Evolutionary conservation across 2,797 vertebrate genomes (phyloP).

Genomic region (Coregonus suidteri): DNA sequence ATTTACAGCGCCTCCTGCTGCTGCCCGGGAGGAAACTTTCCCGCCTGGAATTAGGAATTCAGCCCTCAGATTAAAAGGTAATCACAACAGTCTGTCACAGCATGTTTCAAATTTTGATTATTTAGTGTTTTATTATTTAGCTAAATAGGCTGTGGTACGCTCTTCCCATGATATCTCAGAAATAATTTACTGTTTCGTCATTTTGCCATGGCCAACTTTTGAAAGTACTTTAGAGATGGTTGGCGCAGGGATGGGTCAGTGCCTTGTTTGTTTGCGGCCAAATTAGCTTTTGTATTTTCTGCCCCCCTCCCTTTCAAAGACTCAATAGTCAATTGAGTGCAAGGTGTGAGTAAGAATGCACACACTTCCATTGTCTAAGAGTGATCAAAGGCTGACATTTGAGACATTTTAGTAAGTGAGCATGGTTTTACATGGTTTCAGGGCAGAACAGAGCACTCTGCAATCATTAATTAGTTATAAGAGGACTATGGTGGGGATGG

Average conservation of each 20-base stretch:
- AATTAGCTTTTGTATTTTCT: constrained; percentile 9
- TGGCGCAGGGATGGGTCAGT: constrained; percentile 20
- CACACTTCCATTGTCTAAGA: constrained; percentile 20
- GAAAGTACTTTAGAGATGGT: constrained; percentile 27
- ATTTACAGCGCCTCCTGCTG: constrained; percentile 77
- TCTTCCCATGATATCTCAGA: constrained; percentile 23
- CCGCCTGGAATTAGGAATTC: constrained; percentile 52
- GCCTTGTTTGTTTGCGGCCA: constrained; percentile 29
- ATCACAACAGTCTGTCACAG: constrained; percentile 51
- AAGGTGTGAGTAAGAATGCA: background rate
- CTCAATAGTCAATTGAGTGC: constrained; percentile 6
- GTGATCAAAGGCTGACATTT: constrained; percentile 20
- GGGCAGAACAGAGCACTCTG: background rate
- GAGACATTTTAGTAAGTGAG: background rate
- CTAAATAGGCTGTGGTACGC: constrained; percentile 42
- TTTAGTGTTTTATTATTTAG: constrained; percentile 57
- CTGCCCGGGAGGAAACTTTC: constrained; percentile 59
- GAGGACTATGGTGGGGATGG: background rate
- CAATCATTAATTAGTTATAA: background rate
- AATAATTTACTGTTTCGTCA: constrained; percentile 25
- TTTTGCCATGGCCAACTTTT: constrained; percentile 22
- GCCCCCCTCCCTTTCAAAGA: background rate
- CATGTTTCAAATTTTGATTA: constrained; percentile 48
- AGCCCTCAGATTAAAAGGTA: constrained; percentile 63
- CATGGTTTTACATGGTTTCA: background rate